Evolutionary conservation across 1,140 invertebrate species (phyloP).

Genomic region (Heliconius congener): DNA sequence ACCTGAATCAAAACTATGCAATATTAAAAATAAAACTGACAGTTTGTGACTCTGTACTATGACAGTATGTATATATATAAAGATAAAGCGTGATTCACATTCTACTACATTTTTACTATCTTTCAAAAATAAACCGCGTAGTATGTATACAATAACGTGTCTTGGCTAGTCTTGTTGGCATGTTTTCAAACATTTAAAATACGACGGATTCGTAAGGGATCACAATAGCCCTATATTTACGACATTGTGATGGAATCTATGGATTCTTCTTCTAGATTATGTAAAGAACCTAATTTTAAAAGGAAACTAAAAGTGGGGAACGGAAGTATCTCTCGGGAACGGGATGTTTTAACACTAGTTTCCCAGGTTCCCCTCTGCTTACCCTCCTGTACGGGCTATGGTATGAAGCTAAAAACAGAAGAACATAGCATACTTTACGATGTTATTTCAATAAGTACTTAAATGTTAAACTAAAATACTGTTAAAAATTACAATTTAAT

Average conservation of each 20-base stretch:
- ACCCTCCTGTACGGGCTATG: too few species aligned
- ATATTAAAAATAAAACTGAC: background rate
- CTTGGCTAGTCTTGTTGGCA: constrained; percentile 9
- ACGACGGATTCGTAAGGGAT: constrained; percentile 5
- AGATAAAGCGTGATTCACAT: background rate
- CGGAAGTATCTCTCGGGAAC: too few species aligned
- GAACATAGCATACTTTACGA: too few species aligned
- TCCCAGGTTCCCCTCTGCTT: too few species aligned
- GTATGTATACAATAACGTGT: background rate
- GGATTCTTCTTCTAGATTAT: background rate
- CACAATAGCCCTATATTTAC: constrained; percentile 4
- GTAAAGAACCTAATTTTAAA: too few species aligned
- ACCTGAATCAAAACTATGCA: background rate
- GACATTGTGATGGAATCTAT: background rate
- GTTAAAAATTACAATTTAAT: background rate
- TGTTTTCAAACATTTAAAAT: background rate
- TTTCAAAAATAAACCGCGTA: constrained; percentile 1
- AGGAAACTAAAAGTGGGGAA: too few species aligned
- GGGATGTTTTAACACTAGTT: too few species aligned
- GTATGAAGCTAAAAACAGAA: too few species aligned
- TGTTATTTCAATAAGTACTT: too few species aligned
- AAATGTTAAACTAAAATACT: too few species aligned
- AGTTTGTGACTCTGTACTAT: background rate
- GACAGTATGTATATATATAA: background rate
- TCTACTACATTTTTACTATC: constrained; percentile 8